A percentile compares a stretch with the other conserved stretches of the same genome.
Conservation (phyloP, 2,888 invertebrate species). For the Leucoma salicis region DNA sequence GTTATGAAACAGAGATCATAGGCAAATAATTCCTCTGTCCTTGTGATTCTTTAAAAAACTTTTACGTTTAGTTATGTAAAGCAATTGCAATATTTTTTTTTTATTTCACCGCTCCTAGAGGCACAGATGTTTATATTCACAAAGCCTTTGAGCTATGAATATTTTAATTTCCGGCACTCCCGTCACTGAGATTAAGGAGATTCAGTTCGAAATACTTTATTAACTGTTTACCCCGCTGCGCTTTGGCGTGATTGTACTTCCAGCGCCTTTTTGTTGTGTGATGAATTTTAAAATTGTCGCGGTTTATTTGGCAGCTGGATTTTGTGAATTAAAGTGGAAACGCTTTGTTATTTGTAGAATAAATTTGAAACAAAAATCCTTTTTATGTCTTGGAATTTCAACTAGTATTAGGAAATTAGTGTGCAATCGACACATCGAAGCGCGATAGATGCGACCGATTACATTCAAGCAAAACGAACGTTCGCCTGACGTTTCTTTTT, state of each 20-base stretch:
- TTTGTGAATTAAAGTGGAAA: not conserved
- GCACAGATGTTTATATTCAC: slow-evolving; percentile 35
- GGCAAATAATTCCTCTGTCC: no score
- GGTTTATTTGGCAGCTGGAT: not conserved
- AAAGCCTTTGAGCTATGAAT: slow-evolving; percentile 37
- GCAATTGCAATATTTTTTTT: slow-evolving; percentile 10
- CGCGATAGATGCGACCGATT: no score
- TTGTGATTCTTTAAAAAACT: no score
- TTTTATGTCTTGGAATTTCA: no score
- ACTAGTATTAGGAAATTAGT: no score
- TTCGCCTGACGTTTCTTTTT: no score
- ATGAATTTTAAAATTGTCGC: slow-evolving; percentile 13
- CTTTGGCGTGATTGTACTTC: slow-evolving; percentile 9
- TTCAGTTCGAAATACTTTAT: slow-evolving; percentile 29
- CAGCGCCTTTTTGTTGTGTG: slow-evolving; percentile 6
- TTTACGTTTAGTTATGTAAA: no score
- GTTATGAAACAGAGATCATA: no score
- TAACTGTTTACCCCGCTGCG: slow-evolving; percentile 25
- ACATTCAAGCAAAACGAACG: no score
- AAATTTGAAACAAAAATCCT: no score
- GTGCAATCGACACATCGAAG: no score
- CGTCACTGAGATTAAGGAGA: slow-evolving; percentile 34
- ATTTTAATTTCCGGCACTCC: slow-evolving; percentile 38
- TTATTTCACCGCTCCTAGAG: slow-evolving; percentile 27
- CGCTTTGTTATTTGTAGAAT: no score